Percentiles rank a stretch among this genome's conserved stretches.
Conservation (phyloP, 2,113 vertebrate species). For the Anguilla rostrata region DNA sequence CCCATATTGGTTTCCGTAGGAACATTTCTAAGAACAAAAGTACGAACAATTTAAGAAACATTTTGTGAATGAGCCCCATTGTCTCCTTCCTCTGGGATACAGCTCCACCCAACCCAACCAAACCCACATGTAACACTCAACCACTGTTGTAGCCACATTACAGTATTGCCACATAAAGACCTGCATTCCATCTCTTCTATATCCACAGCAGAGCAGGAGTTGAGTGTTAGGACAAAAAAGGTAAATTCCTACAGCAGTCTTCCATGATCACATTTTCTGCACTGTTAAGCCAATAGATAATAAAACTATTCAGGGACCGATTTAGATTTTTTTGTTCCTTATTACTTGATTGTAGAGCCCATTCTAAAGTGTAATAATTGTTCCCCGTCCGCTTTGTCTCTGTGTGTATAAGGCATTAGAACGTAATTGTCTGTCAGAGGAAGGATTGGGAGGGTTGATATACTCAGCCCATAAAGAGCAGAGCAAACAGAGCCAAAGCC, state of each 20-base stretch:
- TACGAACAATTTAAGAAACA: too few relatives aligned
- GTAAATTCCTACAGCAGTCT: background rate
- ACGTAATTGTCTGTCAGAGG: constrained; percentile 7
- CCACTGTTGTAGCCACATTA: too few relatives aligned
- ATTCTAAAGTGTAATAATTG: background rate
- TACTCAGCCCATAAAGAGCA: background rate
- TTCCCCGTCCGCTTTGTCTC: background rate
- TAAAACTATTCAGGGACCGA: background rate
- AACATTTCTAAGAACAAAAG: too few relatives aligned
- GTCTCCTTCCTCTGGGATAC: too few relatives aligned
- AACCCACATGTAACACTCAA: too few relatives aligned
- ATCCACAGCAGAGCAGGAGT: background rate
- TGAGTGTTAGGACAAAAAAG: background rate
- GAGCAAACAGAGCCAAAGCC: background rate
- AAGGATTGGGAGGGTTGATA: background rate
- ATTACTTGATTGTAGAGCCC: background rate
- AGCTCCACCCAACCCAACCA: too few relatives aligned
- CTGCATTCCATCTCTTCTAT: background rate
- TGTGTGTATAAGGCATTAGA: constrained; percentile 1
- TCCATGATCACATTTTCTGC: background rate
- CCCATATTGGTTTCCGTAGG: too few relatives aligned
- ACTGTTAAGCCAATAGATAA: background rate
- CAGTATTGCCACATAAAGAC: too few relatives aligned
- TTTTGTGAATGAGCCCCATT: too few relatives aligned
- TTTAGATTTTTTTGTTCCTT: background rate